A percentile compares a stretch with the other conserved stretches of the same genome.
phyloP scores from a whole-genome alignment of 2,113 vertebrate species.

The Microtus pennsylvanicus region DNA sequence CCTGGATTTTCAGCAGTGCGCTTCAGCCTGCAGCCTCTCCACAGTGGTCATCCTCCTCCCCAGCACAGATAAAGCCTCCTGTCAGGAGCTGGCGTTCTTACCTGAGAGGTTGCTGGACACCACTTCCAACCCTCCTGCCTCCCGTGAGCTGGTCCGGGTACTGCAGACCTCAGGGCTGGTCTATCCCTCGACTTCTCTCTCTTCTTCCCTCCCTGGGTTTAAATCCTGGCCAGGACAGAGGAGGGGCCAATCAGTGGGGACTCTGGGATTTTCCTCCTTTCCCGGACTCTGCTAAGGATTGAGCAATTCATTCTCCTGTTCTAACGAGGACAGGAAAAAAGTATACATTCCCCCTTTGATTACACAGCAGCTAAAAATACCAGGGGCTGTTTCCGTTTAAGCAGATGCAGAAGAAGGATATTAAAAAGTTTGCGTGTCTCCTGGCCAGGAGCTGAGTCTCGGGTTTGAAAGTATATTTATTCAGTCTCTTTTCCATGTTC shows the following conservation, averaged over 20 bases:
- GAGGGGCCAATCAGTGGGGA: conserved; percentile 58
- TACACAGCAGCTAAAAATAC: conserved; percentile 77
- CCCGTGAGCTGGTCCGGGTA: not conserved
- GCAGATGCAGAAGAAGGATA: conserved; percentile 55
- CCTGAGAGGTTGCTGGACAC: conserved; percentile 49
- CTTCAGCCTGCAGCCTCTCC: not conserved
- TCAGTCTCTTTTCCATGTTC: conserved; percentile 44
- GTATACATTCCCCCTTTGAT: conserved; percentile 30
- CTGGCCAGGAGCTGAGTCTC: conserved; percentile 54
- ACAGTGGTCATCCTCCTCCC: not conserved
- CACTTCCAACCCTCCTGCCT: not conserved
- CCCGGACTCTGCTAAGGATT: conserved; percentile 33
- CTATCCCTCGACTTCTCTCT: not conserved
- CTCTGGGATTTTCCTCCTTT: conserved; percentile 51
- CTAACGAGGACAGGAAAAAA: conserved; percentile 59
- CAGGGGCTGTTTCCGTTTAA: conserved; percentile 77
- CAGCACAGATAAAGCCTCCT: not conserved
- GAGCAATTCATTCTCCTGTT: conserved; percentile 58
- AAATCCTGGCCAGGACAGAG: conserved; percentile 64
- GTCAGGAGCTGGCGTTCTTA: not conserved
- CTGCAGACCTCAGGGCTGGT: not conserved
- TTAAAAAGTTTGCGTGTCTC: conserved; percentile 62
- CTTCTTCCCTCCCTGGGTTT: conserved; percentile 71
- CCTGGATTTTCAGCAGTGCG: not conserved
- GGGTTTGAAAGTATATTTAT: conserved; percentile 13